Base-by-base conservation (phyloP, 1,140 invertebrate species). In the Chymomyza costata region DNA sequence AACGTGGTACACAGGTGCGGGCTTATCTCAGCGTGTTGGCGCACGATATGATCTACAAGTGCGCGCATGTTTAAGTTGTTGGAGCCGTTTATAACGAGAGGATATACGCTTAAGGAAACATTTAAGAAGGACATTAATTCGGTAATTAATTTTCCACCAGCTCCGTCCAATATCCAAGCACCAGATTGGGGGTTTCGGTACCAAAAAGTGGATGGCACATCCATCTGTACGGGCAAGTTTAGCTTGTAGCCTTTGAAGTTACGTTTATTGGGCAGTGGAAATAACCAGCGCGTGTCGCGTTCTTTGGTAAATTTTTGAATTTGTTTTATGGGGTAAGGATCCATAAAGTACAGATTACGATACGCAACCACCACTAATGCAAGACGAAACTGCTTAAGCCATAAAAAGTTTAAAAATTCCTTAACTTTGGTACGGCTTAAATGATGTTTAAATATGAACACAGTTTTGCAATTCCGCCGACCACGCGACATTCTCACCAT, bases 181-280 rank as follows among this genome's bases (percentile, higher is more conserved):
- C 8, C 32, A n/a, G n/a, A 34, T 32, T 30, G n/a, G 1, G 31
- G 14, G 3, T 16, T 3, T 1, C 10, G 11, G 30, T 52, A 81
- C 74, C 68, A 81, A 19, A 80, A 80, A 0, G 64, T 81, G n/a
- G 65, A 32, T 1, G 73, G 73, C 1, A 73, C 53, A 25, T 80
- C 74, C 25, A 68, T 13, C 35, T 80, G 74, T 1, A 81, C 68
- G 3, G 74, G 67, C 19, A 80, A 5, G 0, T 34, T 49, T 7
- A 80, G 17, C 14, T 51, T 57, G 18, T 80, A 80, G 21, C 73
- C 73, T 16, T 46, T 37, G 1, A 73, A 62, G 11, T 80, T 40
- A 0, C 3, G 15, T 0, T 38, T 28, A 44, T 55, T 46, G 0
- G 19, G 14, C 1, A 1, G 0, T 1, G 73, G 73, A 31, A 80